Percentiles rank a stretch among this genome's conserved stretches.
These are phyloP conservation scores for Pitangus sulphuratus DNA, from an alignment of 2,797 vertebrate genomes.

Conservation along the genomic window DNA sequence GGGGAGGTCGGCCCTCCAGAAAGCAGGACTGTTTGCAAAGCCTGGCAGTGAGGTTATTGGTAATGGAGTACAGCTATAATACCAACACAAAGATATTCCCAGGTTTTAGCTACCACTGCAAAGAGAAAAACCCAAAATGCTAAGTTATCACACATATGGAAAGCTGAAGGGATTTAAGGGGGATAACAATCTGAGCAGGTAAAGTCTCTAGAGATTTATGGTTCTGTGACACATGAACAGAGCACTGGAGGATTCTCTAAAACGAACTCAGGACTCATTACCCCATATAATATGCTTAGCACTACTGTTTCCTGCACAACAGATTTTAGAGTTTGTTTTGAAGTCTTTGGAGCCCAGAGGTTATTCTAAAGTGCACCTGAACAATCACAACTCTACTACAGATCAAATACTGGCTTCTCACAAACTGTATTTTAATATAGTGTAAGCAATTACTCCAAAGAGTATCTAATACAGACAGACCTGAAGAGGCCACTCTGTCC, in stretches of 20 bases:
- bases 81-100: neutral
- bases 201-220: neutral
- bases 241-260: neutral
- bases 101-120: neutral
- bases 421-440: neutral
- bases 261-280: neutral
- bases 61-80: neutral
- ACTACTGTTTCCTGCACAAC: neutral
- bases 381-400: neutral
- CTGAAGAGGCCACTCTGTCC: neutral
- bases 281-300: neutral
- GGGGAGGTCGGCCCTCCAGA: neutral
- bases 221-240: neutral
- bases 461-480: neutral
- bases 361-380: neutral
- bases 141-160: accelerated
- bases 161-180: neutral
- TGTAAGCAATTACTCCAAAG: neutral
- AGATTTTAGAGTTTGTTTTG: neutral
- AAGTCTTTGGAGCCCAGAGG: neutral
- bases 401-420: neutral
- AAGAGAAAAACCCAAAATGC: neutral
- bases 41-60: neutral
- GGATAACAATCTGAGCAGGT: neutral
- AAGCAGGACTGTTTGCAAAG: neutral